Percentiles rank a stretch among this genome's conserved stretches.
Evolutionary conservation across 2,888 invertebrate species (phyloP).

Genomic region (Cephus sareptanus): DNA sequence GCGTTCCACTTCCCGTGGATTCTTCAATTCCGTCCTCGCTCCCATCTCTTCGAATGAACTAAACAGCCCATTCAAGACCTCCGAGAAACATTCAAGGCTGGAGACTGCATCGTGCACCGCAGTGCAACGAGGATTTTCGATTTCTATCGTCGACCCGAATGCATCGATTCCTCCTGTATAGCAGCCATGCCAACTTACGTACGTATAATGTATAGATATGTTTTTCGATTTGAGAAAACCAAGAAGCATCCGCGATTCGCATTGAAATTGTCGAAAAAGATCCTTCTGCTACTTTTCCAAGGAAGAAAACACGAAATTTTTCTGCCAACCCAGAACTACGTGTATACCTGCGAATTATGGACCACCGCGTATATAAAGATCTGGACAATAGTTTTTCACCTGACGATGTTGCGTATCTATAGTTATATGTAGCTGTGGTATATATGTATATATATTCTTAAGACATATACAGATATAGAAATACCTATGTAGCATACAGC

Average conservation of each 20-base stretch:
- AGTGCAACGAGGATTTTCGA: neutral
- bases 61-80: neutral
- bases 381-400: slow-evolving; percentile 10
- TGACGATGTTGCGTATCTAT: neutral
- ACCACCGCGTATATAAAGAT: neutral
- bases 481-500: slow-evolving; percentile 20
- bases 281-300: neutral
- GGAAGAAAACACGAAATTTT: neutral
- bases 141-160: neutral
- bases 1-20: neutral
- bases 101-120: neutral
- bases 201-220: neutral
- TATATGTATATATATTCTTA: slow-evolving; percentile 1
- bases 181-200: neutral
- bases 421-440: neutral
- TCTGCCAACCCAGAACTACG: neutral
- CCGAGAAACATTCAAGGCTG: neutral
- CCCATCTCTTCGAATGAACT: neutral
- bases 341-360: neutral
- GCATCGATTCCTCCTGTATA: neutral
- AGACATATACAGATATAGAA: slow-evolving; percentile 3
- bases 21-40: neutral
- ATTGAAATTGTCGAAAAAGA: neutral
- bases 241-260: neutral
- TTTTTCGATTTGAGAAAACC: neutral